Evolutionary conservation across 2,888 invertebrate genomes (phyloP).

Genomic region (Drosophila pegasa): DNA sequence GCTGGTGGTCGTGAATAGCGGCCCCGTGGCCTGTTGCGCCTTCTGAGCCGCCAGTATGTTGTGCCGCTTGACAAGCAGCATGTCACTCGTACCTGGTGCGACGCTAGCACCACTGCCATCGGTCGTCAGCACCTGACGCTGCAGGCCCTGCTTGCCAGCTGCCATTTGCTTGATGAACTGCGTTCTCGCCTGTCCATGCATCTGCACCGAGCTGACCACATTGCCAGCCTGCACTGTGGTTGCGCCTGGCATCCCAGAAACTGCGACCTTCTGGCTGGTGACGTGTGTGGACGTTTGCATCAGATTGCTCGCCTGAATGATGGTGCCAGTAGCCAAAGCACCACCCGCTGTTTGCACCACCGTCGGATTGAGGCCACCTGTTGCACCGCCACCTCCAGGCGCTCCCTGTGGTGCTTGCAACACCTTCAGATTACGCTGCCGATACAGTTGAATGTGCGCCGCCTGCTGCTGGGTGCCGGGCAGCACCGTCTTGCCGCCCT

Average conservation of each 20-base stretch:
- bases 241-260: slow-evolving; percentile 80
- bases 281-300: slow-evolving; percentile 82
- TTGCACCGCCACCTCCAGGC: slow-evolving; percentile 32
- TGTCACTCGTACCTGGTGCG: slow-evolving; percentile 84
- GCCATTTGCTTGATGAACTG: slow-evolving; percentile 84
- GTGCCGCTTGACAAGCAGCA: slow-evolving; percentile 87
- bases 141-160: slow-evolving; percentile 85
- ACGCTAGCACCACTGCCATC: slow-evolving; percentile 86
- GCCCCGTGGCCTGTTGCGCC: slow-evolving; percentile 82
- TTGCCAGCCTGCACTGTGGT: slow-evolving; percentile 70
- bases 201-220: slow-evolving; percentile 85
- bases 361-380: slow-evolving; percentile 57
- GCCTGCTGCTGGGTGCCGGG: slow-evolving; percentile 76
- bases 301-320: slow-evolving; percentile 82
- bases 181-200: slow-evolving; percentile 84
- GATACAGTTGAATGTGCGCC: slow-evolving; percentile 83
- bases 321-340: slow-evolving; percentile 81
- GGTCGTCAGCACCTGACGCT: slow-evolving; percentile 85
- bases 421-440: slow-evolving; percentile 84
- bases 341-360: slow-evolving; percentile 83
- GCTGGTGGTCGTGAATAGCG: slow-evolving; percentile 85
- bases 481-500: slow-evolving; percentile 78
- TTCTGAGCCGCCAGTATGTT: slow-evolving; percentile 83
- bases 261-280: slow-evolving; percentile 84
- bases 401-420: slow-evolving; percentile 68